Conservation (phyloP, 2,113 vertebrate species). For the Pao palembangensis region DNA sequence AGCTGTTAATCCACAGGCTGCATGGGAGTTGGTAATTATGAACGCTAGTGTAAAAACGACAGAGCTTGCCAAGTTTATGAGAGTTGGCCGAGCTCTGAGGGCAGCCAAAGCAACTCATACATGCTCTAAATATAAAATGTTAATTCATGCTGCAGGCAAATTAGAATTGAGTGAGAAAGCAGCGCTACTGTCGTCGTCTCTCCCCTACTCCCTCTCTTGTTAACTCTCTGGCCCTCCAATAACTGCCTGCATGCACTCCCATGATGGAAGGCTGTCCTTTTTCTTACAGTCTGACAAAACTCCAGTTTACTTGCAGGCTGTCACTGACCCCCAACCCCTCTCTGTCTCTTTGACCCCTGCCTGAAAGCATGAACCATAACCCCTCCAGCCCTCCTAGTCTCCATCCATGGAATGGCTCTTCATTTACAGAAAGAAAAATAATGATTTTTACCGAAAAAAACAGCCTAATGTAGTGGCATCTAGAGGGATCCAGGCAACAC, state of each 20-base stretch:
- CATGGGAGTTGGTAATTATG: slow-evolving; percentile 61
- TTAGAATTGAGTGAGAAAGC: slow-evolving; percentile 62
- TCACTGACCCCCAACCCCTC: slow-evolving; percentile 35
- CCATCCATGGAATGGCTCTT: slow-evolving; percentile 36
- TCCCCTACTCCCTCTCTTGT: slow-evolving; percentile 26
- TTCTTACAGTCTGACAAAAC: slow-evolving; percentile 36
- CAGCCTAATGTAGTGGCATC: slow-evolving; percentile 7
- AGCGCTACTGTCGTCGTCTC: slow-evolving; percentile 38
- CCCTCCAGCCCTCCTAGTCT: slow-evolving; percentile 24
- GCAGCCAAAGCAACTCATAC: slow-evolving; percentile 58
- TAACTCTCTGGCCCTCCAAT: slow-evolving; percentile 12
- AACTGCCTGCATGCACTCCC: slow-evolving; percentile 29
- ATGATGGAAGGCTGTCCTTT: slow-evolving; percentile 30
- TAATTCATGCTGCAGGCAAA: slow-evolving; percentile 71
- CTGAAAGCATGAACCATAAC: slow-evolving; percentile 38
- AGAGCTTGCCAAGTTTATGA: slow-evolving; percentile 70
- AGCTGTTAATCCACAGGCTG: slow-evolving; percentile 39
- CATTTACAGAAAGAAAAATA: slow-evolving; percentile 36
- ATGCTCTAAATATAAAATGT: slow-evolving; percentile 72
- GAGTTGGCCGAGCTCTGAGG: slow-evolving; percentile 67
- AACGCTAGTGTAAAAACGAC: slow-evolving; percentile 55
- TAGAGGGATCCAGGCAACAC: slow-evolving; percentile 31
- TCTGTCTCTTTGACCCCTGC: slow-evolving; percentile 21
- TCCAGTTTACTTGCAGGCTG: slow-evolving; percentile 37
- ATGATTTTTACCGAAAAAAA: slow-evolving; percentile 2